phyloP scores from a whole-genome alignment of 2,113 vertebrate species.

The Scortum barcoo region DNA sequence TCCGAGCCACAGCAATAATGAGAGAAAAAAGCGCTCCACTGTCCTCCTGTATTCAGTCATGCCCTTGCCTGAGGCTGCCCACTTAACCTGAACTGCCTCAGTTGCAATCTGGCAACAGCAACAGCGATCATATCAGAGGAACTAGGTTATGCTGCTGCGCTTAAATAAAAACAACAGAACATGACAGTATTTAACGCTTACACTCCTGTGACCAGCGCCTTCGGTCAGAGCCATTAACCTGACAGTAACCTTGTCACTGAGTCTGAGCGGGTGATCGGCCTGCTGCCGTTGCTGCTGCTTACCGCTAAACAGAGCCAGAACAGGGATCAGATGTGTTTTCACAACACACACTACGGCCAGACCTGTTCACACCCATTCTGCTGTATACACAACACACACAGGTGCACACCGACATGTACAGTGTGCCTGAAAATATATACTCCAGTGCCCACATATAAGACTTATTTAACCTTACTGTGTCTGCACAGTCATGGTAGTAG shows the following conservation, averaged over 20 bases:
- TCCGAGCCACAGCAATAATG: slow-evolving; percentile 42
- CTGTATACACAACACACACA: slow-evolving; percentile 73
- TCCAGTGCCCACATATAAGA: neutral
- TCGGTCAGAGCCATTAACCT: slow-evolving; percentile 35
- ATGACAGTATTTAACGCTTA: slow-evolving; percentile 50
- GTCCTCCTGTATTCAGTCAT: slow-evolving; percentile 61
- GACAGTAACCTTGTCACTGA: slow-evolving; percentile 45
- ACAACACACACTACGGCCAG: slow-evolving; percentile 68
- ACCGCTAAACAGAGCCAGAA: slow-evolving; percentile 68
- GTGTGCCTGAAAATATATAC: slow-evolving; percentile 1
- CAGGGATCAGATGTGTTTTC: slow-evolving; percentile 66
- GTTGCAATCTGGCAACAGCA: slow-evolving; percentile 68
- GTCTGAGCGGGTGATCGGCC: slow-evolving; percentile 36
- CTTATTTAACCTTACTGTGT: neutral
- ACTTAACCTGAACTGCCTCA: slow-evolving; percentile 75
- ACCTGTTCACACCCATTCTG: slow-evolving; percentile 30
- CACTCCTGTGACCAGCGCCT: slow-evolving; percentile 20
- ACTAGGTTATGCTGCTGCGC: slow-evolving; percentile 32
- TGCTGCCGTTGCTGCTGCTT: slow-evolving; percentile 64
- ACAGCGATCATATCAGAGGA: slow-evolving; percentile 58
- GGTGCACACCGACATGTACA: slow-evolving; percentile 20
- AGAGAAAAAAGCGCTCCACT: slow-evolving; percentile 47
- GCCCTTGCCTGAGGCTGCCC: slow-evolving; percentile 66
- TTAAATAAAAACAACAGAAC: slow-evolving; percentile 48
- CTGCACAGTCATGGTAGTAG: no score